These are phyloP conservation scores for Agrochola litura DNA, from an alignment of 2,888 invertebrate genomes.

Conservation along the genomic window DNA sequence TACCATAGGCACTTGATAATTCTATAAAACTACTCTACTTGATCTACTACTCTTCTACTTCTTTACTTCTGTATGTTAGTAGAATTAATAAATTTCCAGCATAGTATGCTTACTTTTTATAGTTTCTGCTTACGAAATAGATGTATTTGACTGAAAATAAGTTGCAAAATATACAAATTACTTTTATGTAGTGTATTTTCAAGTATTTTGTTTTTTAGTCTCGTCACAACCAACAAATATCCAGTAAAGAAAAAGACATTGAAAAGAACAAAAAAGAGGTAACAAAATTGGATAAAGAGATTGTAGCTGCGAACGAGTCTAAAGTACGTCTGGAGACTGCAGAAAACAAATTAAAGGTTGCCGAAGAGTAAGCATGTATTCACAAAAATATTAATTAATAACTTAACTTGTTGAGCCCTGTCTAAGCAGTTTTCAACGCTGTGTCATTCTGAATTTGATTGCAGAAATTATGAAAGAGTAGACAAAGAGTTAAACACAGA, in stretches of 20 bases:
- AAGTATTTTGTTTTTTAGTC: conserved; percentile 78
- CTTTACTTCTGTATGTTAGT: background rate
- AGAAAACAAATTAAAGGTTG: conserved; percentile 85
- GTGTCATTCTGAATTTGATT: conserved; percentile 32
- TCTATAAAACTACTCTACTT: background rate
- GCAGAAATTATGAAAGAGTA: conserved; percentile 83
- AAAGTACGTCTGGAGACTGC: conserved; percentile 88
- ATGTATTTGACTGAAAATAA: background rate
- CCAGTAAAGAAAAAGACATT: conserved; percentile 91
- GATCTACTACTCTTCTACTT: background rate
- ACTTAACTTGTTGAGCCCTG: background rate
- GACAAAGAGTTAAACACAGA: conserved; percentile 89
- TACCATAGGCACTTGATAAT: too few species aligned
- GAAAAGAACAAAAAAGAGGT: conserved; percentile 90
- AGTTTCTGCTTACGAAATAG: background rate
- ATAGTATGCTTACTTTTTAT: background rate
- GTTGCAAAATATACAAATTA: background rate
- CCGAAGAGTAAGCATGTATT: conserved; percentile 81
- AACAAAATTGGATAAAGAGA: conserved; percentile 88
- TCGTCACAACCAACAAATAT: conserved; percentile 92
- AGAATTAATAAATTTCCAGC: background rate
- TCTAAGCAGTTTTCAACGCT: background rate
- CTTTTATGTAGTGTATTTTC: background rate
- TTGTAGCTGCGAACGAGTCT: conserved; percentile 91
- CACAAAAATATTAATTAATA: background rate